Conservation (phyloP, 2,797 vertebrate genomes). For the Eulemur albifrons region DNA sequence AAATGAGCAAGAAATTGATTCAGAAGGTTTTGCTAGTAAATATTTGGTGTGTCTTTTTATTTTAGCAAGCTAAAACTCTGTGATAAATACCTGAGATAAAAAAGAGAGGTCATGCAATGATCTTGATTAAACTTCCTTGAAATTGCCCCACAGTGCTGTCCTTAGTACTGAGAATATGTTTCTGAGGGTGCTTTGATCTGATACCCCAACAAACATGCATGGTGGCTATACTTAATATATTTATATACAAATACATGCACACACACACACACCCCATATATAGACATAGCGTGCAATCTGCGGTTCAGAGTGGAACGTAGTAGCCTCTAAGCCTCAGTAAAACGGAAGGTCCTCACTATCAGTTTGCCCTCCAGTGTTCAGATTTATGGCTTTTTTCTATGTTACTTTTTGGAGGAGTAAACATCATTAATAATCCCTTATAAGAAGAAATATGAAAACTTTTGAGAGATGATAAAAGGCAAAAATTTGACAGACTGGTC, state of each 20-base stretch:
- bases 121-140: neutral
- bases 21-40: neutral
- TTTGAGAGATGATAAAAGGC: neutral
- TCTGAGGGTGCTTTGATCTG: neutral
- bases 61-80: neutral
- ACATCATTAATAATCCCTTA: neutral
- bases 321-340: neutral
- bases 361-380: neutral
- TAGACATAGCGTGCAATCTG: neutral
- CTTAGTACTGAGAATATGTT: neutral
- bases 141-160: neutral
- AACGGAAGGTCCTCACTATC: neutral
- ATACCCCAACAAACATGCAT: neutral
- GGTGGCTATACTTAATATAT: neutral
- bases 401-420: neutral
- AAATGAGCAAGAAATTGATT: neutral
- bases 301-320: neutral
- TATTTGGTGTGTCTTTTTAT: neutral
- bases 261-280: neutral
- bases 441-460: slow-evolving; percentile 32
- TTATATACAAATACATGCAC: neutral
- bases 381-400: neutral
- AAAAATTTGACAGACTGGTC: neutral
- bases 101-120: neutral
- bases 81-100: neutral